Percentiles rank a stretch among this genome's conserved stretches.
Conservation (phyloP, 2,888 invertebrate genomes). For the Torymus auratus region DNA sequence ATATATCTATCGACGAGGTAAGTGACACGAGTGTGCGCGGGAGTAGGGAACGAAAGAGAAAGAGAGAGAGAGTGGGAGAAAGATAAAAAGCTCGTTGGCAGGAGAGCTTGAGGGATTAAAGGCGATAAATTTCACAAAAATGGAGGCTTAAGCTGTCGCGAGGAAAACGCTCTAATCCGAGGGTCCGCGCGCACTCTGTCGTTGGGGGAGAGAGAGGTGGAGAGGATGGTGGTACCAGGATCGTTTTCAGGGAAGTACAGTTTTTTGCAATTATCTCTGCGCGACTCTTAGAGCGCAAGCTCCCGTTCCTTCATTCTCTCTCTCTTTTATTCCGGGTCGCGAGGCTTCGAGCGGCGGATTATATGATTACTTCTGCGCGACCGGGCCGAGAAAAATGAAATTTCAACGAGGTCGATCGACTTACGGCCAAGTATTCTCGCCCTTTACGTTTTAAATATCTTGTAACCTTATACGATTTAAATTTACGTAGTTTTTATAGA, state of each 20-base stretch:
- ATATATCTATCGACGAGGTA: slow-evolving; percentile 67
- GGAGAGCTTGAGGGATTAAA: slow-evolving; percentile 74
- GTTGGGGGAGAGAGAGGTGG: slow-evolving; percentile 50
- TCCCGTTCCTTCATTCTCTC: background rate
- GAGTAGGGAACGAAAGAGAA: slow-evolving; percentile 28
- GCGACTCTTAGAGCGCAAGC: slow-evolving; percentile 24
- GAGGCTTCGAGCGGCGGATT: slow-evolving; percentile 28
- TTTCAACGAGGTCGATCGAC: background rate
- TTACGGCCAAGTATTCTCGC: too few species aligned
- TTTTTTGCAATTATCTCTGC: slow-evolving; percentile 73
- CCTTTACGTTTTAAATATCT: too few species aligned
- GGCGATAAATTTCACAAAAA: slow-evolving; percentile 77
- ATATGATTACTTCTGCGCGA: slow-evolving; percentile 29
- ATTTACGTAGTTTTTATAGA: too few species aligned
- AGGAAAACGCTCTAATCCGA: slow-evolving; percentile 76
- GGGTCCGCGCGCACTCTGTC: slow-evolving; percentile 56
- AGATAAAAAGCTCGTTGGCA: slow-evolving; percentile 60
- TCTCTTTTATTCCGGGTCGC: slow-evolving; percentile 8
- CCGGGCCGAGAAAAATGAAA: slow-evolving; percentile 31
- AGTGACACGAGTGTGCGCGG: background rate
- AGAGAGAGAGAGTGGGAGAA: slow-evolving; percentile 49
- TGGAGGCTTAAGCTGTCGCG: slow-evolving; percentile 76
- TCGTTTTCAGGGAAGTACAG: slow-evolving; percentile 60
- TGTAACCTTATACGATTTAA: too few species aligned
- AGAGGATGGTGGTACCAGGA: slow-evolving; percentile 64